Evolutionary conservation across 2,113 vertebrate genomes (phyloP), one percentile per base, ranked within the genome.

Genomic region (Enhydra lutris): DNA sequence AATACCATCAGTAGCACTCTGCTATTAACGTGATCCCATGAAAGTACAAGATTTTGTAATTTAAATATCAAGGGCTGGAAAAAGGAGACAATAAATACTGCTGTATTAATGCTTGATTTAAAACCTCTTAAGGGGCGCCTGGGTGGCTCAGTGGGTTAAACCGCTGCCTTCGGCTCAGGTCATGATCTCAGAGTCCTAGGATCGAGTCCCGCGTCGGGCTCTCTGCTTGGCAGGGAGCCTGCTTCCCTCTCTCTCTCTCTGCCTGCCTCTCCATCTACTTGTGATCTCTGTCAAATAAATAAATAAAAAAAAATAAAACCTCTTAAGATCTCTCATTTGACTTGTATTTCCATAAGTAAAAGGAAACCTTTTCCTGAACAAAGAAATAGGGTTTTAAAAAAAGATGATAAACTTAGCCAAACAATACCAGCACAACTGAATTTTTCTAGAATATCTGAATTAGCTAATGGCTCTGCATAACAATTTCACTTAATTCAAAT

Each of bases 261-360:
- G 39, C 39, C 39, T 42, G 39, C 39, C 39, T 42, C 39, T 42
- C 39, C 39, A 42, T 42, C 39, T 42, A 42, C 39, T 42, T 42
- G 39, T 42, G 39, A 42, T 42, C 39, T 42, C 39, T 42, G 39
- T 42, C 39, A 42, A 42, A 42, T 42, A 42, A 39, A 39, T 39
- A 39, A 39, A 39, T 39, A 39, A 39, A 39, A 39, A 3, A 39
- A 39, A 39, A 39, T 87, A 76, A 94, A 96, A 74, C 29, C 11
- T 89, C n/a, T 88, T 20, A 94, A 95, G 90, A 86, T 26, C 18
- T 61, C 81, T 73, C 42, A 78, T 71, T 85, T 67, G 87, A 74
- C 14, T 94, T 89, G 21, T 61, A 85, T 39, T 94, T 95, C 78
- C 18, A 4, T 88, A 89, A 95, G n/a, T 73, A 94, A 92, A 55